These are phyloP conservation scores for Cyclargus thomasi DNA, from an alignment of 1,140 invertebrate genomes.

Conservation along the genomic window DNA sequence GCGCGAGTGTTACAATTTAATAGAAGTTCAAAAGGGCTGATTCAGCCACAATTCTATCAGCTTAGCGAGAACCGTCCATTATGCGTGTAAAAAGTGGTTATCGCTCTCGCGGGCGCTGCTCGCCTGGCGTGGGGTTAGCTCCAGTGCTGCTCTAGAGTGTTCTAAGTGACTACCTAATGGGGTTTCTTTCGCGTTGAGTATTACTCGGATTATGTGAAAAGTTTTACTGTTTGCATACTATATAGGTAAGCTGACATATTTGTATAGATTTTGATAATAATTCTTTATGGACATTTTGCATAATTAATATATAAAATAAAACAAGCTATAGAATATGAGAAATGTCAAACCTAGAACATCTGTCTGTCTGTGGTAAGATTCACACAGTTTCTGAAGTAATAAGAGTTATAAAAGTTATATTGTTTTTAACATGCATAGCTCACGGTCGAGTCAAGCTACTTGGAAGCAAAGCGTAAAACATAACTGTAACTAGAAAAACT, in stretches of 20 bases:
- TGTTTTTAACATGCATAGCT: too few species aligned
- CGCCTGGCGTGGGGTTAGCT: slow-evolving; percentile 24
- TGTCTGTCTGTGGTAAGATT: too few species aligned
- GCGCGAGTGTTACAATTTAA: slow-evolving; percentile 71
- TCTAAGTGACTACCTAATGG: slow-evolving; percentile 24
- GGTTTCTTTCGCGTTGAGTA: slow-evolving; percentile 20
- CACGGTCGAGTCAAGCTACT: slow-evolving; percentile 11
- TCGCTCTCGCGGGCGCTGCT: slow-evolving; percentile 35
- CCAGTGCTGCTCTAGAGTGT: slow-evolving; percentile 32
- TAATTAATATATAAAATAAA: too few species aligned
- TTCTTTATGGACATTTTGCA: too few species aligned
- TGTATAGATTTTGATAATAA: too few species aligned
- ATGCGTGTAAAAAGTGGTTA: slow-evolving; percentile 73
- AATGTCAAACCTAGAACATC: too few species aligned
- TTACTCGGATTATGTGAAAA: too few species aligned
- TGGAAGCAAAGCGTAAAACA: slow-evolving; percentile 20
- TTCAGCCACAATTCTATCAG: slow-evolving; percentile 72
- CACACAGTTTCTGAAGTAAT: too few species aligned
- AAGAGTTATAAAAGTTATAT: too few species aligned
- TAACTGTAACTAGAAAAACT: slow-evolving; percentile 27
- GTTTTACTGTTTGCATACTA: too few species aligned
- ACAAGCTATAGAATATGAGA: too few species aligned
- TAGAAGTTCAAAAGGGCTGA: slow-evolving; percentile 72
- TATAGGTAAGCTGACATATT: too few species aligned
- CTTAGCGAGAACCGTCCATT: slow-evolving; percentile 67